Conservation (phyloP, 2,797 vertebrate genomes). For the Presbytis comata region DNA sequence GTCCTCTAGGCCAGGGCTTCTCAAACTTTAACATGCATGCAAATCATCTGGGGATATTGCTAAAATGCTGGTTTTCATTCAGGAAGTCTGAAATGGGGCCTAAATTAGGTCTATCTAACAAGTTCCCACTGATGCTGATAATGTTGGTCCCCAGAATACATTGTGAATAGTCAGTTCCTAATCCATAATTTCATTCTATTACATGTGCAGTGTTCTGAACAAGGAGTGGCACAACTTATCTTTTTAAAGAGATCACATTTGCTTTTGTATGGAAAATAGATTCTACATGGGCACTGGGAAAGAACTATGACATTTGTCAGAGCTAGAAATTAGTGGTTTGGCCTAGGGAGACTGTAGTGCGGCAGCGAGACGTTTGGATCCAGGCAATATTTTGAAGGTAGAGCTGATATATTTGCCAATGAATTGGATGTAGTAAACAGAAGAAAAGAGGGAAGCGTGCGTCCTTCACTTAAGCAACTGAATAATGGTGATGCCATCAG, state of each 20-base stretch:
- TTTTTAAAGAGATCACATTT: neutral
- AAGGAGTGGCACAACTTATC: neutral
- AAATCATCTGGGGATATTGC: neutral
- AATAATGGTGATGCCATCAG: neutral
- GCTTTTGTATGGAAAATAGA: neutral
- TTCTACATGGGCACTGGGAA: neutral
- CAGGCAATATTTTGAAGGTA: neutral
- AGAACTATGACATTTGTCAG: neutral
- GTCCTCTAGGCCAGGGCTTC: neutral
- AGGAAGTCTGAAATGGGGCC: neutral
- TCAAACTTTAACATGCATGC: neutral
- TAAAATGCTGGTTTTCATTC: neutral
- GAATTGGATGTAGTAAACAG: neutral
- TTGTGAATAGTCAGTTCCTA: neutral
- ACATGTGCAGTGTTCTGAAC: neutral
- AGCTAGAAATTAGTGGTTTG: conserved; percentile 21
- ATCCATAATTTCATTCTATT: neutral
- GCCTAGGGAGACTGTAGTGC: neutral
- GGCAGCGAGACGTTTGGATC: neutral
- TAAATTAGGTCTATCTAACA: neutral
- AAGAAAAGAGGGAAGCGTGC: neutral
- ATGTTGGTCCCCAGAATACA: neutral
- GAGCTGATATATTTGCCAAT: neutral
- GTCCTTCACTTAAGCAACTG: neutral
- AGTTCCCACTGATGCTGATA: neutral